A percentile compares a stretch with the other conserved stretches of the same genome.
phyloP scores from a whole-genome alignment of 2,113 vertebrate species.

The human (Homo sapiens) region DNA sequence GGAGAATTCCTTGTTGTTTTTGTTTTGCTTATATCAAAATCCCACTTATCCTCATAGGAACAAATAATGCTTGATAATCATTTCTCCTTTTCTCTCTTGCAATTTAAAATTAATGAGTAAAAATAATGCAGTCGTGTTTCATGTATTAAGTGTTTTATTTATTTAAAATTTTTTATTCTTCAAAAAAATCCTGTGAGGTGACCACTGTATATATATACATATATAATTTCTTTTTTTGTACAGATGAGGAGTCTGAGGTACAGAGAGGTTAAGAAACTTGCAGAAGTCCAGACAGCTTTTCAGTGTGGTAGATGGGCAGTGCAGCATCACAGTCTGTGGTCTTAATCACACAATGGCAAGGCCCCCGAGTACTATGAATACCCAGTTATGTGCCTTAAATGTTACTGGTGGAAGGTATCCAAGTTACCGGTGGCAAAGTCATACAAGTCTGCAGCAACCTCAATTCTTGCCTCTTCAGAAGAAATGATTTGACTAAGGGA shows the following conservation, averaged over 20 bases:
- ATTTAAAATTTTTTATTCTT: not conserved
- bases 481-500: too few relatives aligned
- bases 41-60: not conserved
- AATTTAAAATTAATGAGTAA: not conserved
- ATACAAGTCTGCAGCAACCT: too few relatives aligned
- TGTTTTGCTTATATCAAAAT: not conserved
- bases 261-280: not conserved
- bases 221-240: not conserved
- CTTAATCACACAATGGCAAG: fast-evolving
- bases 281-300: not conserved
- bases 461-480: too few relatives aligned
- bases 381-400: too few relatives aligned
- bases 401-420: too few relatives aligned
- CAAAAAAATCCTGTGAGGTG: not conserved
- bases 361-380: too few relatives aligned
- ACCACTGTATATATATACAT: not conserved
- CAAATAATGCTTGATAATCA: not conserved
- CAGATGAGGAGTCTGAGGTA: not conserved
- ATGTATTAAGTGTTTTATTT: not conserved
- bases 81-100: not conserved
- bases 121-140: not conserved
- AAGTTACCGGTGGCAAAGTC: too few relatives aligned
- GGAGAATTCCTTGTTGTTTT: not conserved
- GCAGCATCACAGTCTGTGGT: not conserved
- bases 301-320: not conserved